These are phyloP conservation scores for Phortica variegata DNA, from an alignment of 1,140 invertebrate species.

Conservation along the genomic window DNA sequence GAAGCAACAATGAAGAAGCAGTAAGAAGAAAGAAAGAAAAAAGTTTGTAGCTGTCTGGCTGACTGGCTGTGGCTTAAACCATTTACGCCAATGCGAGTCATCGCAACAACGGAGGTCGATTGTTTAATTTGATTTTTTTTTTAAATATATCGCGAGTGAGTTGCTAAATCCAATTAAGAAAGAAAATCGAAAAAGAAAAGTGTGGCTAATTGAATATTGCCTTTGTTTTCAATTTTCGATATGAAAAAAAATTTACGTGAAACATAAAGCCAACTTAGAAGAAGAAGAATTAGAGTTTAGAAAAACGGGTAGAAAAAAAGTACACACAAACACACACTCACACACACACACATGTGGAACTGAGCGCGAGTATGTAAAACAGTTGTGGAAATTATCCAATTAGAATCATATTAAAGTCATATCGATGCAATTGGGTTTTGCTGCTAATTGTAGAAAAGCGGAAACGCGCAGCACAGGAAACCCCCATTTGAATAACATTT, in stretches of 20 bases:
- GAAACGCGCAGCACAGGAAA: no score
- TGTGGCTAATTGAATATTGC: conserved; percentile 43
- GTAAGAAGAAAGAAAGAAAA: no score
- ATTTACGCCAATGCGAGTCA: conserved; percentile 34
- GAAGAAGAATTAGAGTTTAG: conserved; percentile 16
- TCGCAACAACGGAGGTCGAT: conserved; percentile 39
- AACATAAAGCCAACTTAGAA: conserved; percentile 17
- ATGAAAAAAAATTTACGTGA: conserved; percentile 25
- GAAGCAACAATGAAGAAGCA: conserved; percentile 40
- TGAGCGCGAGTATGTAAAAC: conserved; percentile 22
- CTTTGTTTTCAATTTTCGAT: conserved; percentile 35
- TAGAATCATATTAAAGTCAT: conserved; percentile 21
- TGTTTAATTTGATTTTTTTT: conserved; percentile 33
- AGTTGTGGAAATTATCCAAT: conserved; percentile 39
- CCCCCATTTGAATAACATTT: conserved; percentile 20
- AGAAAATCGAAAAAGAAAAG: conserved; percentile 32
- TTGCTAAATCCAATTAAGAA: conserved; percentile 43
- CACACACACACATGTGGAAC: conserved; percentile 12
- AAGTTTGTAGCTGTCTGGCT: no score
- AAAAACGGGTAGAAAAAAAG: conserved; percentile 28
- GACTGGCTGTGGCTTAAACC: conserved; percentile 38
- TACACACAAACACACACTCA: conserved; percentile 21
- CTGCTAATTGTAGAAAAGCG: no score
- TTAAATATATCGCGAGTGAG: conserved; percentile 36
- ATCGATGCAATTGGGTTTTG: no score